phyloP scores from a whole-genome alignment of 2,888 invertebrate species.

The Metopia argyrocephala region DNA sequence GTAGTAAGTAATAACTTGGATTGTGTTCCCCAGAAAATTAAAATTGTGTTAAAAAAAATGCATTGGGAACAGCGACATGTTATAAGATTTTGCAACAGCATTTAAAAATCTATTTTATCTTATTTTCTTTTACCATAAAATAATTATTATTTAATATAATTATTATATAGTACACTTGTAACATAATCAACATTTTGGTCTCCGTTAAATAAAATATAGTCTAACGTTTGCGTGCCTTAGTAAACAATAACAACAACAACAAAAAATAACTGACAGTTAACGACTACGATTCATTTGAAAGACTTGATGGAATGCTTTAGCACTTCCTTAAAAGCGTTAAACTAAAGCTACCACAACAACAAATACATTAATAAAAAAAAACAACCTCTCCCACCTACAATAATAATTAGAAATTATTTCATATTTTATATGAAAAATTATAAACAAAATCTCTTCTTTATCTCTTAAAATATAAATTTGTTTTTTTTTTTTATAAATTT shows the following conservation, averaged over 20 bases:
- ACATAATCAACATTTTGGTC: constrained; percentile 8
- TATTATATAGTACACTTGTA: constrained; percentile 1
- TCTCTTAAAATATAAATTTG: too few species aligned
- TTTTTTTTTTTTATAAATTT: too few species aligned
- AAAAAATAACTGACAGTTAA: constrained; percentile 1
- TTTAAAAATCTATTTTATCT: background rate
- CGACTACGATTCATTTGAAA: background rate
- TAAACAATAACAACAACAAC: background rate
- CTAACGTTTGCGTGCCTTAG: constrained; percentile 34
- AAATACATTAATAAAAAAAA: background rate
- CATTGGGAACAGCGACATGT: too few species aligned
- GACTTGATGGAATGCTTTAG: constrained; percentile 26
- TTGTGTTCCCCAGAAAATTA: constrained; percentile 1
- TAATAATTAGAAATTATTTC: background rate
- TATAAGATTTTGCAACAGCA: constrained; percentile 1
- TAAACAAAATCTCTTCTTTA: too few species aligned
- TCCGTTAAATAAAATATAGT: background rate
- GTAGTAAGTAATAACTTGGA: too few species aligned
- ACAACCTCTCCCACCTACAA: constrained; percentile 7
- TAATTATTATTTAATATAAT: constrained; percentile 3
- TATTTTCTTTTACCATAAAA: background rate
- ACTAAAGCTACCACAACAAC: background rate
- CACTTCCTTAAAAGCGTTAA: constrained; percentile 39
- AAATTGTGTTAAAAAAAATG: background rate
- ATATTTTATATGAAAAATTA: background rate